Evolutionary conservation across 2,797 vertebrate genomes (phyloP), one percentile per base, ranked within the genome.

Genomic region (Hemitrygon akajei): DNA sequence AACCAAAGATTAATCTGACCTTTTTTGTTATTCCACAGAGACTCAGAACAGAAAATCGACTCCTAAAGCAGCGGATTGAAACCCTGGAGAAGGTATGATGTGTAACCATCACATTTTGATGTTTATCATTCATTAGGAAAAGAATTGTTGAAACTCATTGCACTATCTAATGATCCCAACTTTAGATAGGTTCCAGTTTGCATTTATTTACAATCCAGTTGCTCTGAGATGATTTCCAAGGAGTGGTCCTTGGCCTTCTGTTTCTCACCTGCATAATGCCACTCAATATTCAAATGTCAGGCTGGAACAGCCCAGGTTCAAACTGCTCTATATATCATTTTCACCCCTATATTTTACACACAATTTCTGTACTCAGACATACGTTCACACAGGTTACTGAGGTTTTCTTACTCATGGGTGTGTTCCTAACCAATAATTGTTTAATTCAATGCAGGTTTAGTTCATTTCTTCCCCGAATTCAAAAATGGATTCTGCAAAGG

Each of bases 61-160:
- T 99, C 94, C 96, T 99, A 94, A 99, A 99, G 95, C 98, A 99
- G 95, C 97, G 98, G 94, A 99, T 99, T 1, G 98, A 99, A 95
- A 99, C 98, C 0, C 95, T 99, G 91, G 98, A 99, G 95, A 97
- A 97, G 96, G 97, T 97, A 94, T 95, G 96, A 40, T 47, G 30
- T 2, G 3, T 60, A 18, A 79, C 87, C 12, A 34, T 1, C n/a
- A 34, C 63, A 2, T 2, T 89, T 69, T 89, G n/a, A 69, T 9
- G 18, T 6, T 20, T 18, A 66, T 20, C 22, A 7, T 69, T n/a
- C 47, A 75, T 58, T 22, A 3, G 56, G 27, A 12, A 9, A 56
- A 30, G 47, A 14, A 27, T 12, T 27, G 20, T 89, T 37, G n/a
- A 37, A 11, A 11, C 18, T 25, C 34, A 10, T 34, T 89, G n/a